Evolutionary conservation across 2,113 vertebrate species (phyloP).

Genomic region (Recurvirostra avosetta): DNA sequence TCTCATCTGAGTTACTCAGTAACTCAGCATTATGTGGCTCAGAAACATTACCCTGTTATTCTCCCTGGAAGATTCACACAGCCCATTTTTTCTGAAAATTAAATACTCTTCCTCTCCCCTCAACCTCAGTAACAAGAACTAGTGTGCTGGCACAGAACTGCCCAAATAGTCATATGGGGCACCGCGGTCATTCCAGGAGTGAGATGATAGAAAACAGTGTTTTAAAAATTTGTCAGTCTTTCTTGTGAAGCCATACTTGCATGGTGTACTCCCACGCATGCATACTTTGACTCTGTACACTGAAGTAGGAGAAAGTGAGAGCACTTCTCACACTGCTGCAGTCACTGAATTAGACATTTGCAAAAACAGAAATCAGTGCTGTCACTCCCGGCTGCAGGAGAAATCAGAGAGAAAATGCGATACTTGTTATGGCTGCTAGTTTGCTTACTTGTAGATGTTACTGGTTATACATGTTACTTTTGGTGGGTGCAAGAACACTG

Average conservation of each 20-base stretch:
- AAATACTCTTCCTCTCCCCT: background rate
- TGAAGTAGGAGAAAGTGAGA: conserved; percentile 1
- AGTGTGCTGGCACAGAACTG: background rate
- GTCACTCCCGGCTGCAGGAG: background rate
- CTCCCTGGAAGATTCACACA: background rate
- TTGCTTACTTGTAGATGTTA: background rate
- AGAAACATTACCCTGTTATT: background rate
- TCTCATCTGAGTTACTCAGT: fast-evolving
- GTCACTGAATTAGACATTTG: conserved; percentile 3
- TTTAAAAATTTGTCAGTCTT: background rate
- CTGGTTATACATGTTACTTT: background rate
- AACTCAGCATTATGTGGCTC: background rate
- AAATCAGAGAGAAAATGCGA: background rate
- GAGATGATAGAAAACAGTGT: background rate
- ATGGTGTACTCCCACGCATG: background rate
- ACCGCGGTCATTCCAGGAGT: background rate
- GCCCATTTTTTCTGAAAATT: background rate
- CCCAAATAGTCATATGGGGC: background rate
- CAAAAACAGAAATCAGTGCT: background rate
- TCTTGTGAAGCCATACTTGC: background rate
- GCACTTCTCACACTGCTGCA: background rate
- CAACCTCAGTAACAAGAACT: background rate
- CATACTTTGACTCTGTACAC: background rate
- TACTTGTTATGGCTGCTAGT: background rate
- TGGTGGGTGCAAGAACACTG: background rate